These are phyloP conservation scores for Melipona beecheii DNA, from an alignment of 2,888 invertebrate genomes.

Conservation along the genomic window DNA sequence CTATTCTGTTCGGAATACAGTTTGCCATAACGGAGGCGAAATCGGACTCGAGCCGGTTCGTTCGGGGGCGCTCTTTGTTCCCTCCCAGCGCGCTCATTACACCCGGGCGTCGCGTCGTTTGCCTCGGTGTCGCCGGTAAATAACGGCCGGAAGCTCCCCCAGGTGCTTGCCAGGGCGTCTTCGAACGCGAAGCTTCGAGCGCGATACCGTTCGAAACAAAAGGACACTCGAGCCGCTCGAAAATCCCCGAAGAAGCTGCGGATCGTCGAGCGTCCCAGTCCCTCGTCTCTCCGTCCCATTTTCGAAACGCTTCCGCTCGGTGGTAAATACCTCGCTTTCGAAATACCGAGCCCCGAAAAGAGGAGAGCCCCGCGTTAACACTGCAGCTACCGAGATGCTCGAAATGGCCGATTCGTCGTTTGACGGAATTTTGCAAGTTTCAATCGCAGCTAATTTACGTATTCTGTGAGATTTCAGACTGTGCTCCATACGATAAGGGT, in stretches of 20 bases:
- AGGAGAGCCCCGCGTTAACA: no score
- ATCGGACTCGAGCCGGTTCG: slow-evolving; percentile 3
- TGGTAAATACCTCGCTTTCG: slow-evolving; percentile 30
- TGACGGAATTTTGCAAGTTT: no score
- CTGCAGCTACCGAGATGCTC: no score
- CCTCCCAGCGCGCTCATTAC: slow-evolving; percentile 5
- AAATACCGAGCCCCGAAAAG: background rate
- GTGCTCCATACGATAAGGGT: background rate
- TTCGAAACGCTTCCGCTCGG: slow-evolving; percentile 20
- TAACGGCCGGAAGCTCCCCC: slow-evolving; percentile 12
- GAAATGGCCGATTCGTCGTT: no score
- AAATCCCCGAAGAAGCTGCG: slow-evolving; percentile 39
- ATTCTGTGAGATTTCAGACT: background rate
- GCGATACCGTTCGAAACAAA: slow-evolving; percentile 23
- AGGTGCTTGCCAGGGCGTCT: slow-evolving; percentile 23
- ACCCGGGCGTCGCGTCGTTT: slow-evolving; percentile 18
- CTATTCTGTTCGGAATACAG: background rate
- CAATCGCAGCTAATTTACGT: background rate
- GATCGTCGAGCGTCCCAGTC: slow-evolving; percentile 34
- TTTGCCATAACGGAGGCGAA: background rate
- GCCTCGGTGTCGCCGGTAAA: slow-evolving; percentile 13
- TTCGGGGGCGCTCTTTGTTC: slow-evolving; percentile 10
- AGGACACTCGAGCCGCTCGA: slow-evolving; percentile 21
- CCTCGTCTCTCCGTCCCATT: slow-evolving; percentile 38
- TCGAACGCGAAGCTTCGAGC: slow-evolving; percentile 12